Evolutionary conservation across 2,113 vertebrate species (phyloP).

Genomic region (Cheirogaleus medius): DNA sequence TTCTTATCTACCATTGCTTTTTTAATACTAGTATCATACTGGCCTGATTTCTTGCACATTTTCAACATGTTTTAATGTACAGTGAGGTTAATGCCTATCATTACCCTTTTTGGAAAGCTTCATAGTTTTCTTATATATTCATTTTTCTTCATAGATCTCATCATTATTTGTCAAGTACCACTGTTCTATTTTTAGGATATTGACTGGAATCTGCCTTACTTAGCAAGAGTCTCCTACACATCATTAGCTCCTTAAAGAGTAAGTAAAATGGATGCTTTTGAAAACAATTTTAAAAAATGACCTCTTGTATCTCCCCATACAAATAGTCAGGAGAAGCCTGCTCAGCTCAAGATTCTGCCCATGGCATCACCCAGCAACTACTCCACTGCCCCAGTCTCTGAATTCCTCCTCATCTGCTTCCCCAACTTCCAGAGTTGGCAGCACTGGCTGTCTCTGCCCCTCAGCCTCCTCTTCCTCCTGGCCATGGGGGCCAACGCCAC

Average conservation of each 20-base stretch:
- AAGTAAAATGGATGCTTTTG: background rate
- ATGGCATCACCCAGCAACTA: background rate
- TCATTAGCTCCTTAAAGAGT: background rate
- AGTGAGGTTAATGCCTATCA: background rate
- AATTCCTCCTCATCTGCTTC: conserved; percentile 41
- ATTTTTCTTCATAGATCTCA: background rate
- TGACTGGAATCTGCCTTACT: background rate
- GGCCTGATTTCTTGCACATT: background rate
- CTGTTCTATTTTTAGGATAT: background rate
- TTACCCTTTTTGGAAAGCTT: background rate
- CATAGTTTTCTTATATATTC: background rate
- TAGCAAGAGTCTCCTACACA: background rate
- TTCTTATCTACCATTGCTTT: background rate
- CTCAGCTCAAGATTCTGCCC: background rate
- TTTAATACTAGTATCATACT: background rate
- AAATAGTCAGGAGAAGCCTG: background rate
- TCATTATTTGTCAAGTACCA: background rate
- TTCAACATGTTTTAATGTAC: background rate
- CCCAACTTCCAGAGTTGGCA: conserved; percentile 38
- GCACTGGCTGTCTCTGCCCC: conserved; percentile 30
- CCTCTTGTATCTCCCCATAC: background rate
- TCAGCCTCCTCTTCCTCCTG: conserved; percentile 11
- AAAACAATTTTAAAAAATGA: background rate
- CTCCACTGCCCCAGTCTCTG: background rate
- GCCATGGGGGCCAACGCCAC: background rate